phyloP scores from a whole-genome alignment of 2,113 vertebrate species.

The Rynchops niger region DNA sequence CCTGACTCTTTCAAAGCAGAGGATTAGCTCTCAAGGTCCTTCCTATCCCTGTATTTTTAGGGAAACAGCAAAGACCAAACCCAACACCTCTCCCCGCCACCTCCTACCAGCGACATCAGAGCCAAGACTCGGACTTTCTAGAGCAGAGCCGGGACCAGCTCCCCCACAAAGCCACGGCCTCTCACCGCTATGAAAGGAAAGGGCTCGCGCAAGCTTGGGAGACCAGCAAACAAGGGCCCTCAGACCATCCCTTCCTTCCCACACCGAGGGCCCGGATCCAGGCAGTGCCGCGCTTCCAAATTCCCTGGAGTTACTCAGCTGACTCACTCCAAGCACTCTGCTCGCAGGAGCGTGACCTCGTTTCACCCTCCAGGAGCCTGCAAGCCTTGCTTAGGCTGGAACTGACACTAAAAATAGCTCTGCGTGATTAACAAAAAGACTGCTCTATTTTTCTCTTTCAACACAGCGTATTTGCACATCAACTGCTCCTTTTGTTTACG shows the following conservation, averaged over 20 bases:
- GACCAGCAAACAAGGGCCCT: background rate
- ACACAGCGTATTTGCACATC: constrained; percentile 21
- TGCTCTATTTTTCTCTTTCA: constrained; percentile 42
- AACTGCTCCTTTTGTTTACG: constrained; percentile 44
- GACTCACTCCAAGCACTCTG: constrained; percentile 13
- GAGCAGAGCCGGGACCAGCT: background rate
- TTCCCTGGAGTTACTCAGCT: constrained; percentile 32
- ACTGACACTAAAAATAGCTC: constrained; percentile 52
- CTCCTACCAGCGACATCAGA: background rate
- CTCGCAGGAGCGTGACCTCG: constrained; percentile 19
- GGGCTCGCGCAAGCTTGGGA: background rate
- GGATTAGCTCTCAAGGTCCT: background rate
- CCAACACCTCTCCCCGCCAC: background rate
- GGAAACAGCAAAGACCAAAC: background rate
- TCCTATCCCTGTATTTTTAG: fast-evolving
- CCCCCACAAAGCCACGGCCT: background rate
- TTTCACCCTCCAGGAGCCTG: constrained; percentile 56
- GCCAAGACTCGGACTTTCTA: background rate
- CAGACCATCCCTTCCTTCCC: background rate
- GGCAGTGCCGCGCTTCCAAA: background rate
- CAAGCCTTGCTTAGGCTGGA: constrained; percentile 1
- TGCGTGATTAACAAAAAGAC: constrained; percentile 39
- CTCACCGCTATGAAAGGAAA: background rate
- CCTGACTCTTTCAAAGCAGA: background rate
- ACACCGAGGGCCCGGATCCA: background rate